Conservation (phyloP, 1,140 invertebrate species). For the Procambarus virginalis region DNA sequence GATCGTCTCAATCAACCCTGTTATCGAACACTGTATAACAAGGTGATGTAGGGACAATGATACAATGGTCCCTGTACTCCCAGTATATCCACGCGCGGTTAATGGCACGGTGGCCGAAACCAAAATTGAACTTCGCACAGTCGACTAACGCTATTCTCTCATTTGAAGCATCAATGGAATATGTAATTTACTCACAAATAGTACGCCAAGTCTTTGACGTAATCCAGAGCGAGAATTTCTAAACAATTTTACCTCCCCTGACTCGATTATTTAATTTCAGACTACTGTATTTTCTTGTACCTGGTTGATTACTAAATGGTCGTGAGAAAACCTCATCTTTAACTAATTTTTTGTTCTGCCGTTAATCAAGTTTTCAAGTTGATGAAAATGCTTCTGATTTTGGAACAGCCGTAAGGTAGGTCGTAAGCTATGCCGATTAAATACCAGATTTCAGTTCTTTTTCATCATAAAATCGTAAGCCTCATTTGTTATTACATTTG, state of each 20-base stretch:
- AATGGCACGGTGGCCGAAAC: neutral
- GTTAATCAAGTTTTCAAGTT: neutral
- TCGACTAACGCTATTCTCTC: neutral
- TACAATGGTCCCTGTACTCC: neutral
- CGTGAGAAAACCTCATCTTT: neutral
- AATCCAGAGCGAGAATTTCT: neutral
- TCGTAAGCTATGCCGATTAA: neutral
- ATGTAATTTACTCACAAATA: constrained; percentile 12
- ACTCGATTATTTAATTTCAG: neutral
- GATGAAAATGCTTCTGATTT: neutral
- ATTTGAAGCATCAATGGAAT: constrained; percentile 4
- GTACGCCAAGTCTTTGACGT: neutral
- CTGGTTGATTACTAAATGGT: neutral
- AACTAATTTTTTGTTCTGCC: neutral
- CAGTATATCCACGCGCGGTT: neutral
- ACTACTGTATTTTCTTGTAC: neutral
- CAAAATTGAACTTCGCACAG: neutral
- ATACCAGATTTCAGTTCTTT: neutral
- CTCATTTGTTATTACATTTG: neutral
- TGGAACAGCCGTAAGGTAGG: too few relatives aligned
- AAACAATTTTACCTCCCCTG: neutral
- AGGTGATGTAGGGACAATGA: neutral
- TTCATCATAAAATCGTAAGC: neutral
- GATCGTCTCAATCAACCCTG: neutral
- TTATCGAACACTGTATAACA: neutral